Evolutionary conservation across 1,140 invertebrate genomes (phyloP).

Genomic region (Yoshiicerus persimilis): DNA sequence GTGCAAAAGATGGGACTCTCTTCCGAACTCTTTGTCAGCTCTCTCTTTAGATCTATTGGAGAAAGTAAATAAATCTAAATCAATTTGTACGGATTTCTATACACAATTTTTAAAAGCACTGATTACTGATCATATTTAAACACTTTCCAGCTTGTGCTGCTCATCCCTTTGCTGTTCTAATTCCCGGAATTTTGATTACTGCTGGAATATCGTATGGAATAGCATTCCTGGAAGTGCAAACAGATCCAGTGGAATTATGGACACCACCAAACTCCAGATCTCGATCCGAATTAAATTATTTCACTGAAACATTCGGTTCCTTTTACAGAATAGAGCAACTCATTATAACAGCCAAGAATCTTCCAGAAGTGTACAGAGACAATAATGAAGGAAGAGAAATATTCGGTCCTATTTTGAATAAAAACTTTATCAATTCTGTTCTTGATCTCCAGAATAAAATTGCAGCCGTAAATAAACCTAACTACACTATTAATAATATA

Average conservation of each 20-base stretch:
- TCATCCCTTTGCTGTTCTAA: constrained; percentile 48
- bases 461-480: constrained; percentile 52
- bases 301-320: constrained; percentile 88
- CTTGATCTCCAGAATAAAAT: constrained; percentile 66
- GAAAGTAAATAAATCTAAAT: constrained; percentile 55
- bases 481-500: not conserved
- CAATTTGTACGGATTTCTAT: not conserved
- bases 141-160: constrained; percentile 55
- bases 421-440: constrained; percentile 66
- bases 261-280: constrained; percentile 73
- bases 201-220: constrained; percentile 67
- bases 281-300: constrained; percentile 79
- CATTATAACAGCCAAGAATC: constrained; percentile 64
- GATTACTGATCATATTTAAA: not conserved
- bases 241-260: constrained; percentile 88
- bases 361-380: constrained; percentile 52
- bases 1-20: constrained; percentile 75
- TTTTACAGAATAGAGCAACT: constrained; percentile 94
- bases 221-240: constrained; percentile 67
- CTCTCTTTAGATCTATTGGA: constrained; percentile 78
- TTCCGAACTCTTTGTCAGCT: constrained; percentile 73
- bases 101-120: not conserved
- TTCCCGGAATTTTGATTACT: constrained; percentile 45
- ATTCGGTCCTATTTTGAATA: constrained; percentile 67
- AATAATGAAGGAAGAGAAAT: constrained; percentile 55